Evolutionary conservation across 2,888 invertebrate genomes (phyloP).

Genomic region (Napeogenes inachia): DNA sequence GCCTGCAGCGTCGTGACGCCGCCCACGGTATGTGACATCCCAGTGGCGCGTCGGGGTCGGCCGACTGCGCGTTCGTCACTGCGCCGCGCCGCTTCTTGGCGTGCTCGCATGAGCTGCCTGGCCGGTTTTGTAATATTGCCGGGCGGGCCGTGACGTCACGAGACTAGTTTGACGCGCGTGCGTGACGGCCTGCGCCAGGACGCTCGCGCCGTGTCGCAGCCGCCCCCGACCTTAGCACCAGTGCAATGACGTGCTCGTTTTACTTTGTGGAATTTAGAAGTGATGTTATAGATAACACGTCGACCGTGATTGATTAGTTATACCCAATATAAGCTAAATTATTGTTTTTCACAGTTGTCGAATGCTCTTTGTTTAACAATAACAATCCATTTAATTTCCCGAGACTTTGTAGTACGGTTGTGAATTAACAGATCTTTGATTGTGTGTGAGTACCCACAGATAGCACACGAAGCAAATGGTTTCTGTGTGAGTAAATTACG

Average conservation of each 20-base stretch:
- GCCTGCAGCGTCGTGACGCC: conserved; percentile 67
- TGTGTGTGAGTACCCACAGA: conserved; percentile 26
- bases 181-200: conserved; percentile 71
- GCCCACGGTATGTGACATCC: conserved; percentile 70
- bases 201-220: conserved; percentile 57
- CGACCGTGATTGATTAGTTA: conserved; percentile 16
- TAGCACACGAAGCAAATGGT: conserved; percentile 30
- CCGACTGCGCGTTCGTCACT: conserved; percentile 73
- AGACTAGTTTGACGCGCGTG: conserved; percentile 74
- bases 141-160: conserved; percentile 73
- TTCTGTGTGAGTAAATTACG: conserved; percentile 55
- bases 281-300: conserved; percentile 30
- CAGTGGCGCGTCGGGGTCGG: conserved; percentile 73
- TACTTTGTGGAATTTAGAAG: conserved; percentile 37
- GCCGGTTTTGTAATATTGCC: conserved; percentile 75
- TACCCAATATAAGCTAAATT: conserved; percentile 8
- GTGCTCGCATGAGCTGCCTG: conserved; percentile 58
- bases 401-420: conserved; percentile 18
- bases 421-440: conserved; percentile 19
- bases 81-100: conserved; percentile 56
- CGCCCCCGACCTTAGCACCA: conserved; percentile 68
- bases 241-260: conserved; percentile 70
- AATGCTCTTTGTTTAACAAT: conserved; percentile 23
- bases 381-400: conserved; percentile 16
- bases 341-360: conserved; percentile 1